Base-by-base conservation (phyloP, 2,113 vertebrate species). In the Tiliqua scincoides region DNA sequence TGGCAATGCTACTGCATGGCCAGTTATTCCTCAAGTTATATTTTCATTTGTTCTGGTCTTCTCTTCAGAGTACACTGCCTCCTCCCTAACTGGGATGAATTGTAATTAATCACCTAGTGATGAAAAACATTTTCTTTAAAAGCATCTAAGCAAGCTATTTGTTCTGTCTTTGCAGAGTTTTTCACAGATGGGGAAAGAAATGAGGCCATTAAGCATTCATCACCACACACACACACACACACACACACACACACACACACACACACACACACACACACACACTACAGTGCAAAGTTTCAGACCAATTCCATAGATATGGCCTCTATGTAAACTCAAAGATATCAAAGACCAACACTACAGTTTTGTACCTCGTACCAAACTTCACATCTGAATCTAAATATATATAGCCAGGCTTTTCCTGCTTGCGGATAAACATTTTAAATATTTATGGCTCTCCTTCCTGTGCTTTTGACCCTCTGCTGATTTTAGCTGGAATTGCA, bases 381-480 rank as follows among this genome's bases (percentile, higher is more conserved):
- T 40, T 85, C 48, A 84, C 25, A 35, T 73, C n/a, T 59, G 72
- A 63, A 77, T 88, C 37, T 32, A 81, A 88, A 27, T 85, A 92
- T 73, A 32, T 82, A 20, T 57, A 32, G 25, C 11, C 74, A 52
- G 18, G 32, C 1, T 79, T 61, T 79, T 88, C 17, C 52, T 62
- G 35, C 77, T 85, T 61, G 88, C 48, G 85, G 57, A 15, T 78
- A 75, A 74, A 63, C 72, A 32, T 30, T 86, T 88, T 37, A 88
- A 91, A 80, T 85, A 85, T 92, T 91, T 85, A 78, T 65, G 2
- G 18, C 89, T 91, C 81, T 23, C 10, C 14, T 79, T 87, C 54
- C 59, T 84, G 79, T 79, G n/a, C 40, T 85, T 85, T 91, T 89
- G 12, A 82, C 88, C 20, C 74, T 73, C 77, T 88, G 14, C 75